Conservation (phyloP, 1,140 invertebrate genomes). For the Eueides isabella region DNA sequence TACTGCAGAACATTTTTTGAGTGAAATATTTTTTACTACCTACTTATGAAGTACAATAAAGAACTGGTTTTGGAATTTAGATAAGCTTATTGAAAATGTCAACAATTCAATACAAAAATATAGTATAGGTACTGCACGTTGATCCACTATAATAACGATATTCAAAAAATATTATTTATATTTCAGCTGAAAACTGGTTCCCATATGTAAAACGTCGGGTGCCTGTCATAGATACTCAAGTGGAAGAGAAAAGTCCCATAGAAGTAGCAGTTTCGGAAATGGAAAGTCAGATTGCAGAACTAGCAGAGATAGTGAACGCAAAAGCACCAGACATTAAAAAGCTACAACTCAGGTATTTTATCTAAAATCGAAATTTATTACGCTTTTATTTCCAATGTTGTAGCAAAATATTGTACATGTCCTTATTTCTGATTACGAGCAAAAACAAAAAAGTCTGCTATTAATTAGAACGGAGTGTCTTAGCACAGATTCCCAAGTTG, state of each 20-base stretch:
- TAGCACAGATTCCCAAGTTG: too few relatives aligned
- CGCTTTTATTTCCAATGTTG: neutral
- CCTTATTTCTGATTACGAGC: too few relatives aligned
- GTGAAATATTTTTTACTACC: too few relatives aligned
- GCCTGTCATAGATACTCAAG: conserved; percentile 86
- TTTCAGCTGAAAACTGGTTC: conserved; percentile 90
- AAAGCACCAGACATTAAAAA: conserved; percentile 93
- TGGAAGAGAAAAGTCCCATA: conserved; percentile 93
- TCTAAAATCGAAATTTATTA: neutral
- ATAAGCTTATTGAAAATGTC: too few relatives aligned
- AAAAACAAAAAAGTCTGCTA: too few relatives aligned
- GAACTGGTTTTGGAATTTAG: too few relatives aligned
- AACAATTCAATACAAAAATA: too few relatives aligned
- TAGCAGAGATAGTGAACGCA: conserved; percentile 92
- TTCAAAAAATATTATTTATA: neutral
- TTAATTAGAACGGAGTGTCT: too few relatives aligned
- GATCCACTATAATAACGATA: too few relatives aligned
- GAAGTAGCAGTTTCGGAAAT: conserved; percentile 97
- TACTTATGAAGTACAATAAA: too few relatives aligned
- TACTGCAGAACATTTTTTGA: too few relatives aligned
- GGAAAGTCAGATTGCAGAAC: conserved; percentile 91
- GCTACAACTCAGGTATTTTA: conserved; percentile 88
- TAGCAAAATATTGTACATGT: neutral
- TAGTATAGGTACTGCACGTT: too few relatives aligned
- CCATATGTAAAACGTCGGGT: conserved; percentile 96